Evolutionary conservation across 2,113 vertebrate species (phyloP), one percentile per base, ranked within the genome.

Genomic region (Atractosteus spatula): DNA sequence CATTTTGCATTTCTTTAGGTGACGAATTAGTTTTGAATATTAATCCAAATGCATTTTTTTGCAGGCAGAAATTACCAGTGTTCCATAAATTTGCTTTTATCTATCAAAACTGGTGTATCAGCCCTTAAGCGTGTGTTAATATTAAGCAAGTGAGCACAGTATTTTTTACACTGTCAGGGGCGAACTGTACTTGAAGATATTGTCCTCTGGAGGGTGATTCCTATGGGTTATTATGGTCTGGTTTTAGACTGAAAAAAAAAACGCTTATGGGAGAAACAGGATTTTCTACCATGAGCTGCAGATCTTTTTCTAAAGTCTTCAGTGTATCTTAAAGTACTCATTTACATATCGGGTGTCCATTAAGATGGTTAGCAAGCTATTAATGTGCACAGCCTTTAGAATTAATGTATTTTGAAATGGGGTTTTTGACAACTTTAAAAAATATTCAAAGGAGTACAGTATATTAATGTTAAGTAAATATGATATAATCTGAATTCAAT

Each of bases 1-100:
- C 81, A 83, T 83, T 76, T 81, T 81, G 76, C 56, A 76, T 83
- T 76, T 79, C 81, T 81, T 76, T 79, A 79, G 77, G 81, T 83
- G 69, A 79, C 66, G 71, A 78, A 80, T 67, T 77, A 66, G 64
- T 79, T 83, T 75, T 78, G 72, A 83, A 81, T 83, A 81, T 83
- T 81, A 76, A 79, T 81, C 69, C 70, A 72, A 76, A 67, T 75
- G 76, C 72, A 79, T 79, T 69, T 77, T 29, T 29, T 79, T 54
- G 80, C 71, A 70, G 59, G 77, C 72, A 73, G 75, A 68, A 70
- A 72, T 79, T 71, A 77, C 66, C 73, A 78, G 71, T 72, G 64
- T 77, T 78, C 71, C 79, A 76, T 76, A 81, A 81, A 83, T 83
- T 78, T 73, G 68, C 78, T 79, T 81, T 81, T 79, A 80, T 79